Percentiles rank a stretch among this genome's conserved stretches.
phyloP scores from a whole-genome alignment of 2,888 invertebrate genomes.

The Lepidochrysops patricia region DNA sequence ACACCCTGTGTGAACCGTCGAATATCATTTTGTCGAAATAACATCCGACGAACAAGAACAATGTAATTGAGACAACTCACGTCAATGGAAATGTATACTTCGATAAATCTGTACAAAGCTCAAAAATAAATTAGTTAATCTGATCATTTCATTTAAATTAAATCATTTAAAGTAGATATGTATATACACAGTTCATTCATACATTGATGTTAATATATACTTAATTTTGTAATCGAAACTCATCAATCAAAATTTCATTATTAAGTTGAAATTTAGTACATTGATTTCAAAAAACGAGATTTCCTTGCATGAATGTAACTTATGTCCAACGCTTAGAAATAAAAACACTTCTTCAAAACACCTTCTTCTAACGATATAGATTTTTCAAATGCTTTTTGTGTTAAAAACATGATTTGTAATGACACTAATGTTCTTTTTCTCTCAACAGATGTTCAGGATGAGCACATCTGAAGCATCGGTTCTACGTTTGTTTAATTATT shows the following conservation, averaged over 20 bases:
- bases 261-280: background rate
- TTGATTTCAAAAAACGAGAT: constrained; percentile 54
- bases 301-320: constrained; percentile 70
- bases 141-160: background rate
- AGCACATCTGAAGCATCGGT: constrained; percentile 77
- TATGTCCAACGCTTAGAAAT: constrained; percentile 9
- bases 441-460: constrained; percentile 82
- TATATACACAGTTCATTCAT: no score
- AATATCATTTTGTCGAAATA: background rate
- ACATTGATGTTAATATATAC: no score
- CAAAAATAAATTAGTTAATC: background rate
- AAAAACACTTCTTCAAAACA: constrained; percentile 3
- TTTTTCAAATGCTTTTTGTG: constrained; percentile 19
- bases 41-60: background rate
- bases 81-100: background rate
- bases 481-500: constrained; percentile 26
- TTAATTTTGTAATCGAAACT: no score
- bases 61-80: background rate
- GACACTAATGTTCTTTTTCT: constrained; percentile 71
- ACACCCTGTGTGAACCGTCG: background rate
- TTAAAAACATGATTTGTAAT: constrained; percentile 26
- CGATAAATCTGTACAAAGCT: background rate
- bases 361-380: background rate
- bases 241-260: background rate
- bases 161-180: background rate